Evolutionary conservation across 2,888 invertebrate species (phyloP), one percentile per base, ranked within the genome.

Genomic region (Tupiocoris notatus): DNA sequence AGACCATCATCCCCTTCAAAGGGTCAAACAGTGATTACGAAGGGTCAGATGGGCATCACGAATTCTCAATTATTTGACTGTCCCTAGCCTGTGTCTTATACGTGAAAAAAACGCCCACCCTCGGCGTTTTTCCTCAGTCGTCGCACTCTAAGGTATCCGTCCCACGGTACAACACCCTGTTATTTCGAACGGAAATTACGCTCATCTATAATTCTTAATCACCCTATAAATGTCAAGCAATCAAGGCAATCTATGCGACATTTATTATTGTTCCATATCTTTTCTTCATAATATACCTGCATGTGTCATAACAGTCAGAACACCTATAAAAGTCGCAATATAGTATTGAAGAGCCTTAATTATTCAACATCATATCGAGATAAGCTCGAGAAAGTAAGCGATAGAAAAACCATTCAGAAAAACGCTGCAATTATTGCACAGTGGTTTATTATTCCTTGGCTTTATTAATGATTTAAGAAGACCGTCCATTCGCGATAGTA

Each of bases 51-150:
- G 73, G 57, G 54, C 54, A 61, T 73, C 73, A 73, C 73, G 73
- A 73, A 62, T 73, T 73, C 73, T 73, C 73, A 73, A 73, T 73
- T 73, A 73, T 73, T 73, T 22, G 39, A 73, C 20, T 73, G 73
- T 73, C 73, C 73, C 73, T 59, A 39, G 39, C 39, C 12, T 12
- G 39, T 3, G 39, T 39, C 39, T 39, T 39, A 12, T 39, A 39
- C 39, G 39, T 39, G 39, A 12, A 39, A 39, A 39, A 39, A 39
- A 3, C 39, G 12, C 39, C 39, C 39, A 39, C 39, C 39, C 39
- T 39, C 39, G 12, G 3, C 39, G 12, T 12, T 39, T 3, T 39
- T 39, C 12, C 12, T 39, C 12, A 39, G 39, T 39, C 39, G 12
- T 12, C 39, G 39, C n/a, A n/a, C 39, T 39, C 39, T 7, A 39